phyloP scores from a whole-genome alignment of 2,797 vertebrate species.

The Sebastes minor region DNA sequence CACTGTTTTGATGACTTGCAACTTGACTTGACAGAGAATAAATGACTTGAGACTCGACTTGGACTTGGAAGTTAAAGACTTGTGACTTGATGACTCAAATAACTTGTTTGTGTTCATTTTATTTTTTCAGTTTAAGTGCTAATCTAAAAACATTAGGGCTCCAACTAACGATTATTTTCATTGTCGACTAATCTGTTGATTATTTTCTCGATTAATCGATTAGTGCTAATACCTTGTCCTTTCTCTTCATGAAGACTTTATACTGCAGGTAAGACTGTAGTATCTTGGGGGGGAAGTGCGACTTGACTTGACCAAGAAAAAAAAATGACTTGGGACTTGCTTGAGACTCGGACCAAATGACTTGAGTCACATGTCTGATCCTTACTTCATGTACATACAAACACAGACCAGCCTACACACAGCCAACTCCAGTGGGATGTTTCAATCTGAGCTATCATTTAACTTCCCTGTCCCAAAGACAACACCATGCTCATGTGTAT shows the following conservation, averaged over 20 bases:
- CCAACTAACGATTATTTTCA: too few species aligned
- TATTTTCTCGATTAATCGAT: too few species aligned
- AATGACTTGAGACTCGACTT: neutral
- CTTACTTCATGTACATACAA: neutral
- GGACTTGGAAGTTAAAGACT: neutral
- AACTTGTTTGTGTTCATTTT: neutral
- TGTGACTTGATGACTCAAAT: neutral
- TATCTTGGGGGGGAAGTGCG: too few species aligned
- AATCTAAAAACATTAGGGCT: rapidly evolving
- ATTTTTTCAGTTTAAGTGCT: too few species aligned
- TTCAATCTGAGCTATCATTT: constrained; percentile 33
- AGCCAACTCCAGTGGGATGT: neutral
- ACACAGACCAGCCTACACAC: neutral
- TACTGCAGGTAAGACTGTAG: too few species aligned
- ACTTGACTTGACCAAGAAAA: too few species aligned
- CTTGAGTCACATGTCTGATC: too few species aligned
- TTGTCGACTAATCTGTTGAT: rapidly evolving
- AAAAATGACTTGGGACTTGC: too few species aligned
- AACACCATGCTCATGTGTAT: neutral
- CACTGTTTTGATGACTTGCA: neutral
- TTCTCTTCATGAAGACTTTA: too few species aligned
- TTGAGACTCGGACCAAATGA: too few species aligned
- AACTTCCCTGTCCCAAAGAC: neutral
- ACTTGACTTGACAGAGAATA: neutral
- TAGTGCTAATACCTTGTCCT: neutral